Conservation (phyloP, 2,113 vertebrate species). For the Eulacestoma nigropectus region DNA sequence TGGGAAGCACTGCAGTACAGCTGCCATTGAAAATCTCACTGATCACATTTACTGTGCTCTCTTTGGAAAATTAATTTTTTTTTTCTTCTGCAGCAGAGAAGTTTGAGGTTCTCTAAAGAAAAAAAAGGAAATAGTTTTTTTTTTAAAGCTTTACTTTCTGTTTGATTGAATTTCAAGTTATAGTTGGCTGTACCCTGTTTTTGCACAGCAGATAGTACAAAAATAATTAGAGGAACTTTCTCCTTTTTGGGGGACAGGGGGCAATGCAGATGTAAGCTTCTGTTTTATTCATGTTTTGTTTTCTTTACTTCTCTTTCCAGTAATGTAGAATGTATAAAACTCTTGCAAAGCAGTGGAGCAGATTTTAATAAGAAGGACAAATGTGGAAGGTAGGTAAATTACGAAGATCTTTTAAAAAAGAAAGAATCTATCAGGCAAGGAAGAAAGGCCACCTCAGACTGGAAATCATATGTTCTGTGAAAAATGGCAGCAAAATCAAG, state of each 20-base stretch:
- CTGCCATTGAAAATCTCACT: neutral
- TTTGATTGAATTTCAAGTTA: neutral
- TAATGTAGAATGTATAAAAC: slow-evolving; percentile 95
- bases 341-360: slow-evolving; percentile 91
- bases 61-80: neutral
- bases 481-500: neutral
- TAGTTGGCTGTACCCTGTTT: neutral
- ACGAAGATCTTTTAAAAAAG: neutral
- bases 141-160: neutral
- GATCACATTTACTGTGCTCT: neutral
- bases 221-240: neutral
- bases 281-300: slow-evolving; percentile 20
- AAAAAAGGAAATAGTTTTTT: neutral
- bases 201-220: neutral
- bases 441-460: neutral
- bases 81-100: neutral
- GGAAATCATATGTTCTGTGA: neutral
- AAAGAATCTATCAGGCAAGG: neutral
- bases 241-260: neutral
- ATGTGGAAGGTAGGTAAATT: slow-evolving; percentile 84
- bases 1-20: neutral
- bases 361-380: slow-evolving; percentile 92
- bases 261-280: neutral
- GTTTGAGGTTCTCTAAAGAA: neutral
- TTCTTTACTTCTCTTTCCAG: slow-evolving; percentile 74